Evolutionary conservation across 2,113 vertebrate genomes (phyloP), one percentile per base, ranked within the genome.

Genomic region (Melanerpes aurifrons): DNA sequence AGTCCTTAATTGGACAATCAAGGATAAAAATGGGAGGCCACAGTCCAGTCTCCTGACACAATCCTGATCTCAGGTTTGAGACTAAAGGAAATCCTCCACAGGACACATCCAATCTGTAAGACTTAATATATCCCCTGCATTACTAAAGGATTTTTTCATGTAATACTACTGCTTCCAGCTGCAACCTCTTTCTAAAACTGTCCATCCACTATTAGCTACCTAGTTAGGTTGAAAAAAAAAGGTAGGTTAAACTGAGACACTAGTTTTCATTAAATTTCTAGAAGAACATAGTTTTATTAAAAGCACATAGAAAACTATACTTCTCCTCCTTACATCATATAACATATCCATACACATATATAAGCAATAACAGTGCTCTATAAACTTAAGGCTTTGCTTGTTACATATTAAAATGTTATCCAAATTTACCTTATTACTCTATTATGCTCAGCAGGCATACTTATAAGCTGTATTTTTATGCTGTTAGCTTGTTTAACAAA

Each of bases 71-170:
- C 71, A 76, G 56, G 29, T 47, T 85, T 6, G 2, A 89, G 77
- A 79, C 56, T 35, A 82, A 90, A 91, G 50, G 24, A 89, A 91
- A 92, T 70, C 56, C 68, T 89, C 61, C 29, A 59, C 82, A 82
- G 70, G 66, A 89, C 93, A 67, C 24, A 81, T 40, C 57, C 35
- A 74, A 29, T 40, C 56, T 15, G 0, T 10, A 86, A 69, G 56
- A 79, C 14, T 68, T 31, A 4, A 0, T 72, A 69, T 62, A 89
- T 87, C 63, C 75, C 45, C 28, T 71, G 13, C 16, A 31, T 62
- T 70, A 40, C n/a, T 40, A 22, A 83, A 68, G 12, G n/a, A 10
- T 2, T 6, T 26, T 73, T 83, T 92, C 14, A 73, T 48, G 3
- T 18, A 79, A 93, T 22, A 31, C 24, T 47, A 35, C 25, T 1